A percentile compares a stretch with the other conserved stretches of the same genome.
These are phyloP conservation scores for Axis porcinus DNA, from an alignment of 2,113 vertebrate genomes.

Conservation along the genomic window DNA sequence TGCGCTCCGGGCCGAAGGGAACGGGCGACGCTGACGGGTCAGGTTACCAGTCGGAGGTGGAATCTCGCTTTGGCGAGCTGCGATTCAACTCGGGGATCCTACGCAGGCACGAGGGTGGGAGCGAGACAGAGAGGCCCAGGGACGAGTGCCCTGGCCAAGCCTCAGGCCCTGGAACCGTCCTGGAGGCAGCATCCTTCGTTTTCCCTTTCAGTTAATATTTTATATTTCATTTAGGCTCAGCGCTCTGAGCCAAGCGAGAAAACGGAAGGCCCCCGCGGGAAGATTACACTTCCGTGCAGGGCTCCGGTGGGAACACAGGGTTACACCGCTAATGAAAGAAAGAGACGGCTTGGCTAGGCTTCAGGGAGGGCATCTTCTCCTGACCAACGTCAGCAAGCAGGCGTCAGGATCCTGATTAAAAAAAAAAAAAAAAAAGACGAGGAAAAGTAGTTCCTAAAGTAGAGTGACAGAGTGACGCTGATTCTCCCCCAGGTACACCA, in stretches of 20 bases:
- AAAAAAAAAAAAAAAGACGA: not conserved
- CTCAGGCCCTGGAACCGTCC: not conserved
- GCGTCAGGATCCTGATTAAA: not conserved
- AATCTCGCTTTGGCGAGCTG: not conserved
- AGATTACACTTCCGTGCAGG: constrained; percentile 35
- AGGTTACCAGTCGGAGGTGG: not conserved
- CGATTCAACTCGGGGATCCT: not conserved
- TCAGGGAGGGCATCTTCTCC: constrained; percentile 17
- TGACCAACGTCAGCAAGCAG: not conserved
- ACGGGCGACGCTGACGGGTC: fast-evolving
- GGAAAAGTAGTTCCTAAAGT: constrained; percentile 17
- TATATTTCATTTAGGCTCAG: constrained; percentile 36
- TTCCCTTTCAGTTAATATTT: constrained; percentile 18
- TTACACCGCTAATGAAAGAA: constrained; percentile 50
- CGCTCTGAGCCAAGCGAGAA: constrained; percentile 8
- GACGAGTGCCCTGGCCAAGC: not conserved
- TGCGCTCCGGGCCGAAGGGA: not conserved
- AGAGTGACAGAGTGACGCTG: not conserved
- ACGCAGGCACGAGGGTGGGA: not conserved
- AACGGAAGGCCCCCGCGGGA: not conserved
- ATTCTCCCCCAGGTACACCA: not conserved
- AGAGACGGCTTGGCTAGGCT: not conserved
- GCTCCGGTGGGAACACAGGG: constrained; percentile 4
- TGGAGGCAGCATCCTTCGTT: constrained; percentile 5
- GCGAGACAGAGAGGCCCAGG: not conserved